phyloP scores from a whole-genome alignment of 1,140 invertebrate genomes.

The Cyrtorhinus lividipennis region DNA sequence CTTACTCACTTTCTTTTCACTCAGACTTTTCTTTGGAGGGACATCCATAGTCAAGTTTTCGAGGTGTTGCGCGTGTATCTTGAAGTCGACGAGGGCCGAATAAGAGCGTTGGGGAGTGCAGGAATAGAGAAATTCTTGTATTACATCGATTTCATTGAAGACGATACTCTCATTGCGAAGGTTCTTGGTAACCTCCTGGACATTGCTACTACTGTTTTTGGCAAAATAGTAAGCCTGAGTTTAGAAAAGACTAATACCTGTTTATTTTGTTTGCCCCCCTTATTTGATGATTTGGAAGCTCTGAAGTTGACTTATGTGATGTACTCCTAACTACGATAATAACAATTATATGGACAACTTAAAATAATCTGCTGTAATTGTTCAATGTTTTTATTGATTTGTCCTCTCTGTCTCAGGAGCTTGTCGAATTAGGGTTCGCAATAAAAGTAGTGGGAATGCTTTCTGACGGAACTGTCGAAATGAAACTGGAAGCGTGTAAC shows the following conservation, averaged over 20 bases:
- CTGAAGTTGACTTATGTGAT: too few species aligned
- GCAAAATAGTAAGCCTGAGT: not conserved
- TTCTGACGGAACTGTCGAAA: not conserved
- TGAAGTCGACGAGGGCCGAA: not conserved
- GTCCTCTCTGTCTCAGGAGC: not conserved
- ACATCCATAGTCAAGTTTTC: not conserved
- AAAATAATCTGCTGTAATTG: too few species aligned
- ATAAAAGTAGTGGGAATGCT: not conserved
- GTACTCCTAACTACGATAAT: too few species aligned
- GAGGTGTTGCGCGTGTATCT: not conserved
- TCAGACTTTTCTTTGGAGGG: conserved; percentile 4
- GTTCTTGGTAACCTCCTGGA: not conserved
- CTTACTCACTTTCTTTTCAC: not conserved
- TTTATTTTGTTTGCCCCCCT: too few species aligned
- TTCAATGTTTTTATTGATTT: too few species aligned
- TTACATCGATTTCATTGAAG: conserved; percentile 8
- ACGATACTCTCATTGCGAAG: conserved; percentile 6
- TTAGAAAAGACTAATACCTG: not conserved
- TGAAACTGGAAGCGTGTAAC: conserved; percentile 8
- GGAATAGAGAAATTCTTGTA: conserved; percentile 1
- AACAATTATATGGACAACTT: too few species aligned
- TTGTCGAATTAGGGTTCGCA: not conserved
- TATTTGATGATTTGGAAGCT: too few species aligned
- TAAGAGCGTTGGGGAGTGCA: not conserved
- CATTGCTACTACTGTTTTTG: not conserved